phyloP scores from a whole-genome alignment of 2,888 invertebrate species.

The Cryptosula pallasiana region DNA sequence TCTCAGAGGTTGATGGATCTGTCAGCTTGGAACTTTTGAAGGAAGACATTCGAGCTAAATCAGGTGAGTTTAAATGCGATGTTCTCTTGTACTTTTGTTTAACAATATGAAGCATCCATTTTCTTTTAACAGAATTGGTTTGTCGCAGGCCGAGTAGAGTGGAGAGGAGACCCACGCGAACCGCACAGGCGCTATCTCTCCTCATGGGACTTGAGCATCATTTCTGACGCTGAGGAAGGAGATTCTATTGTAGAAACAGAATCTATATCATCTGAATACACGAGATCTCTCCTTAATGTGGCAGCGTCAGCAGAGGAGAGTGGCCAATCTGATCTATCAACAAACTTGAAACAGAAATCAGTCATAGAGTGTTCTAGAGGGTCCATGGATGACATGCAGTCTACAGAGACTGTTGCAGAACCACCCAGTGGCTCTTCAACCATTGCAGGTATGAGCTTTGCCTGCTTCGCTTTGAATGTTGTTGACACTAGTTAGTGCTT shows the following conservation, averaged over 20 bases:
- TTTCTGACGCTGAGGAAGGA: constrained; percentile 9
- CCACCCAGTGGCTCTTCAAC: background rate
- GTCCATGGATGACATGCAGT: background rate
- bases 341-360: too few relatives aligned
- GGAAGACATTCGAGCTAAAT: constrained; percentile 2
- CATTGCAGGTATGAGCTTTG: background rate
- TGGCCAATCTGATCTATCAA: too few relatives aligned
- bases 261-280: constrained; percentile 8
- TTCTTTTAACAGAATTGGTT: too few relatives aligned
- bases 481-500: too few relatives aligned
- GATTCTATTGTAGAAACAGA: background rate
- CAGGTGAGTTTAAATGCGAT: too few relatives aligned
- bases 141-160: constrained; percentile 24
- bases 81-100: too few relatives aligned
- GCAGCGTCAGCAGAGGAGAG: background rate
- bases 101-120: too few relatives aligned
- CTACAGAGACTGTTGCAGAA: background rate
- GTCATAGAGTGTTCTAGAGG: too few relatives aligned
- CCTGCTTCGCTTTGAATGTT: too few relatives aligned
- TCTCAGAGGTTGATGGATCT: background rate
- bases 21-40: background rate
- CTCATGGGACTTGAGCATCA: constrained; percentile 14
- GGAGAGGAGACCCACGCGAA: constrained; percentile 22
- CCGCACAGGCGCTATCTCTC: background rate
- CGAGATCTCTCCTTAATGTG: constrained; percentile 1